phyloP scores from a whole-genome alignment of 2,113 vertebrate genomes.

The Larimichthys crocea region DNA sequence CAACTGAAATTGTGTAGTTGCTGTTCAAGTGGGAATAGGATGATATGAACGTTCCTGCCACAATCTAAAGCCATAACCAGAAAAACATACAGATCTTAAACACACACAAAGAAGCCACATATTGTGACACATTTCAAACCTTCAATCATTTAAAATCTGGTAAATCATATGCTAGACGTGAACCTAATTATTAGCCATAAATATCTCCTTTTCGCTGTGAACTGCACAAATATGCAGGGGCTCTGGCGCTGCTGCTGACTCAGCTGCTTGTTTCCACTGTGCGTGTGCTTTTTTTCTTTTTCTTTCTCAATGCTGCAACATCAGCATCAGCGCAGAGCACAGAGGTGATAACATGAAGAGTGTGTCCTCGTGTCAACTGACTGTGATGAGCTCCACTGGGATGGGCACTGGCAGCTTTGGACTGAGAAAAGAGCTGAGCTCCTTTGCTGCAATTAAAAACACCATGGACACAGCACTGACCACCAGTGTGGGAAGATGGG shows the following conservation, averaged over 20 bases:
- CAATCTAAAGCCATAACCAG: conserved; percentile 84
- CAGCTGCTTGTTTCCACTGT: conserved; percentile 58
- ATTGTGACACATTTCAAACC: not conserved
- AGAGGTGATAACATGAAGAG: conserved; percentile 44
- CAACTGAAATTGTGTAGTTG: conserved; percentile 86
- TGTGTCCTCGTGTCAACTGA: conserved; percentile 70
- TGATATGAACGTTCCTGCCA: conserved; percentile 90
- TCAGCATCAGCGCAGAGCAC: conserved; percentile 51
- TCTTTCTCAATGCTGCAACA: conserved; percentile 40
- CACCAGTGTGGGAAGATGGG: conserved; percentile 87
- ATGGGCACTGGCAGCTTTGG: conserved; percentile 88
- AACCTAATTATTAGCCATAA: conserved; percentile 68
- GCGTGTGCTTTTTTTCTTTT: conserved; percentile 45
- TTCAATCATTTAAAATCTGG: conserved; percentile 49
- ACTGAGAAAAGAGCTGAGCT: conserved; percentile 87
- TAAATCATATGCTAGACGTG: conserved; percentile 47
- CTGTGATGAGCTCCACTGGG: conserved; percentile 93
- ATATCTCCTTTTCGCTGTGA: conserved; percentile 54
- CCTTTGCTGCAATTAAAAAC: conserved; percentile 87
- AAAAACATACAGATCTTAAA: conserved; percentile 15
- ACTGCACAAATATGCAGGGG: conserved; percentile 50
- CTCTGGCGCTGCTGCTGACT: conserved; percentile 57
- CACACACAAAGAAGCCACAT: not conserved
- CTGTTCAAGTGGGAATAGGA: conserved; percentile 79
- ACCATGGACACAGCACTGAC: conserved; percentile 87